A percentile compares a stretch with the other conserved stretches of the same genome.
These are phyloP conservation scores for Gavia stellata DNA, from an alignment of 2,113 vertebrate genomes.

Conservation along the genomic window DNA sequence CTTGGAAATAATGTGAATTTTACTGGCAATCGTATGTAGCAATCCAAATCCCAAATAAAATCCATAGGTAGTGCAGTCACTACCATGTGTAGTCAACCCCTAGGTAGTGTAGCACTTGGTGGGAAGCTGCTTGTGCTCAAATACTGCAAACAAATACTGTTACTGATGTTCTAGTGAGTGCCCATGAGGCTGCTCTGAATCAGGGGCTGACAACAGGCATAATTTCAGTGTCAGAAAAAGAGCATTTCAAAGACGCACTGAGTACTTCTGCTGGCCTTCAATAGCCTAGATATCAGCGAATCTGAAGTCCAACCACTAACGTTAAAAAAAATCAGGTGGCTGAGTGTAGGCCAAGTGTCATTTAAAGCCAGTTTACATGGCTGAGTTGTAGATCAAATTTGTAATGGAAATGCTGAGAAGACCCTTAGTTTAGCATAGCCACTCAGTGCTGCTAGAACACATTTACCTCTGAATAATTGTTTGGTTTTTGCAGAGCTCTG, in stretches of 20 bases:
- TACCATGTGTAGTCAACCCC: neutral
- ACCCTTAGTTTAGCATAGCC: neutral
- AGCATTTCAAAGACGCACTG: neutral
- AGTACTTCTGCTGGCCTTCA: neutral
- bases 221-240: neutral
- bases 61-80: neutral
- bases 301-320: neutral
- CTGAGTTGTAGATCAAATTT: neutral
- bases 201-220: neutral
- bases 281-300: neutral
- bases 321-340: neutral
- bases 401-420: neutral
- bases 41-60: neutral
- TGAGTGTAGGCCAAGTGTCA: neutral
- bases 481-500: neutral
- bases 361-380: neutral
- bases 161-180: neutral
- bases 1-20: slow-evolving; percentile 9
- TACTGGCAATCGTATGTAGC: neutral
- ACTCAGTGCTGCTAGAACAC: neutral
- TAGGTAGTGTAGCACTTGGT: neutral
- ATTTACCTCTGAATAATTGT: neutral
- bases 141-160: too few species aligned
- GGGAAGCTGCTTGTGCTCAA: neutral
- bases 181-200: neutral